Evolutionary conservation across 2,113 vertebrate species (phyloP).

Genomic region (Notothenia coriiceps): DNA sequence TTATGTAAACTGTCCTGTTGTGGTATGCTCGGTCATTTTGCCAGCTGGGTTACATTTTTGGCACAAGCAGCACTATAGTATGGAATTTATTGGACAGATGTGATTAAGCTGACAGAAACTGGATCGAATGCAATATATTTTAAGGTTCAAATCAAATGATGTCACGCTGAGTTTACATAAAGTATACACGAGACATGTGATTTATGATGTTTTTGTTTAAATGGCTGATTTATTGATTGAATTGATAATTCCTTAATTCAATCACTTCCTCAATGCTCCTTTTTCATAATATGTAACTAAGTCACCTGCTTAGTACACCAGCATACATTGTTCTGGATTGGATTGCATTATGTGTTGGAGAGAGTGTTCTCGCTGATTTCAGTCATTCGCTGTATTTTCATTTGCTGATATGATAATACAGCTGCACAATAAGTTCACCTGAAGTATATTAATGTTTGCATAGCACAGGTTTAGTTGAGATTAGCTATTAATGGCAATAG

Average conservation of each 20-base stretch:
- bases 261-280: neutral
- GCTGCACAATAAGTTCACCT: neutral
- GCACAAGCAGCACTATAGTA: slow-evolving; percentile 19
- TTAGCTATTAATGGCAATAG: neutral
- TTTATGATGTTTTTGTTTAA: slow-evolving; percentile 9
- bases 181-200: neutral
- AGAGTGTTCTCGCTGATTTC: neutral
- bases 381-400: neutral
- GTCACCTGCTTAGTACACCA: neutral
- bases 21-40: slow-evolving; percentile 3
- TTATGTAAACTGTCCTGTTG: neutral
- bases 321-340: neutral
- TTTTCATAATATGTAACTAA: neutral
- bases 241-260: neutral
- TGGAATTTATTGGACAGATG: neutral
- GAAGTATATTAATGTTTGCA: neutral
- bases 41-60: slow-evolving; percentile 21
- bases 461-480: neutral
- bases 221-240: neutral
- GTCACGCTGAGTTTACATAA: neutral
- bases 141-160: neutral
- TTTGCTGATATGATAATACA: neutral
- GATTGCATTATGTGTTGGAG: neutral
- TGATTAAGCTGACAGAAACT: neutral
- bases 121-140: slow-evolving; percentile 13